Percentiles rank a stretch among this genome's conserved stretches.
phyloP scores from a whole-genome alignment of 2,113 vertebrate genomes.

The Catharus fuscescens region DNA sequence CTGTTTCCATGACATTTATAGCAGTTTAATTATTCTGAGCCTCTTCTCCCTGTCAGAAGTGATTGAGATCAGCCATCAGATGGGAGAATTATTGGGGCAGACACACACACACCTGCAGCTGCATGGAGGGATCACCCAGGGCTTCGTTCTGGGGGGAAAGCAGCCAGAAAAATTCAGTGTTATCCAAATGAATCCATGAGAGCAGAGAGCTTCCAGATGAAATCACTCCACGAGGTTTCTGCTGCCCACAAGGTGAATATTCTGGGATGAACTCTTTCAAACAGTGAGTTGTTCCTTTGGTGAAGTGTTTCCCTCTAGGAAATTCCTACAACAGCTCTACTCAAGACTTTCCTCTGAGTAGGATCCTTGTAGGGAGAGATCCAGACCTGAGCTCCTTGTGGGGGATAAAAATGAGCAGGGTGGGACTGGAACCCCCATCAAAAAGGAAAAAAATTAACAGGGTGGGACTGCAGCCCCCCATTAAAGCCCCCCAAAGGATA shows the following conservation, averaged over 20 bases:
- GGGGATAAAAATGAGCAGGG: neutral
- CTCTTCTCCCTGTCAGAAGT: neutral
- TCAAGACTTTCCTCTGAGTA: neutral
- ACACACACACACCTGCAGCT: neutral
- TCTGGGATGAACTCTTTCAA: neutral
- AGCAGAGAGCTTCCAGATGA: neutral
- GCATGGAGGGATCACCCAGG: neutral
- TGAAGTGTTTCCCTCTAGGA: neutral
- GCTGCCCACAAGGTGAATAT: neutral
- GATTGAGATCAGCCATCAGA: neutral
- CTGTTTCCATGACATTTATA: neutral
- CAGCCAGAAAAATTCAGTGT: neutral
- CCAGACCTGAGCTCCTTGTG: neutral
- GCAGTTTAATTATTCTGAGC: constrained; percentile 10
- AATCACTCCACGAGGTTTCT: neutral
- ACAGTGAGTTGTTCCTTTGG: neutral
- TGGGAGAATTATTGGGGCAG: neutral
- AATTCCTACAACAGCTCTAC: accelerated
- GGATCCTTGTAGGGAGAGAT: neutral
- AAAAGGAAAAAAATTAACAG: too few relatives aligned
- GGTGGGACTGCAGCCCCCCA: too few relatives aligned
- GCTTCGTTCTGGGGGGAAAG: neutral
- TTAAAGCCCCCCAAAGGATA: too few relatives aligned
- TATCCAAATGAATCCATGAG: neutral
- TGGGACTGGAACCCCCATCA: too few relatives aligned